Conservation (phyloP, 53 echinoderm and acorn worm species). For the Patiria pectinifera region DNA sequence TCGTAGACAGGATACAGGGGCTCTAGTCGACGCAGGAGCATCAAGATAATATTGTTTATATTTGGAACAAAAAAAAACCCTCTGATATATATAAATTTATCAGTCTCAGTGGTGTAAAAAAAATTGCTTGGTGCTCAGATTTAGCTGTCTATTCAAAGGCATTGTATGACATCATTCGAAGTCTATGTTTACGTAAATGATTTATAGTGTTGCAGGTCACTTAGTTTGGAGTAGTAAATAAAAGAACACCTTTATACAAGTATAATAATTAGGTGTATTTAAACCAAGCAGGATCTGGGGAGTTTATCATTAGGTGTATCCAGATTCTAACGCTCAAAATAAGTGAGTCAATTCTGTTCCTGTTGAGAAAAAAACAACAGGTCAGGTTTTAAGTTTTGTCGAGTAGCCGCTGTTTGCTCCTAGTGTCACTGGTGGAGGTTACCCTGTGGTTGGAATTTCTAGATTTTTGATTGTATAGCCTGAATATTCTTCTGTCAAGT, state of each 20-base stretch:
- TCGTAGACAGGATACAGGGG: constrained; percentile 10
- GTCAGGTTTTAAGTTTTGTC: no score
- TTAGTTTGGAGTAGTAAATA: background rate
- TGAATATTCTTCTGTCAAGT: background rate
- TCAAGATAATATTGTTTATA: background rate
- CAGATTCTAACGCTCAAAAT: background rate
- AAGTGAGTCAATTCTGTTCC: background rate
- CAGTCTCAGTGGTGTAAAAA: background rate
- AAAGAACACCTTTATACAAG: background rate
- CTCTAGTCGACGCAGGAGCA: background rate
- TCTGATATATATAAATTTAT: background rate
- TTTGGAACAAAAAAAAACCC: background rate
- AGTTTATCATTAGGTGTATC: background rate
- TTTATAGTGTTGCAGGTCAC: no score
- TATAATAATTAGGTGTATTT: background rate
- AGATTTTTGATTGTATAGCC: no score
- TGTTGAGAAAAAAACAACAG: background rate
- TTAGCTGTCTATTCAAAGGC: background rate
- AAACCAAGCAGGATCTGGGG: background rate
- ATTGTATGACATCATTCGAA: no score
- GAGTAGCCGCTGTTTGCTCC: background rate
- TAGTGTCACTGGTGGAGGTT: no score
- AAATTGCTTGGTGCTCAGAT: no score
- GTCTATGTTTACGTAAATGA: no score
- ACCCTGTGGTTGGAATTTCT: no score